A percentile compares a stretch with the other conserved stretches of the same genome.
Conservation (phyloP, 2,113 vertebrate genomes). For the Spea bombifrons region DNA sequence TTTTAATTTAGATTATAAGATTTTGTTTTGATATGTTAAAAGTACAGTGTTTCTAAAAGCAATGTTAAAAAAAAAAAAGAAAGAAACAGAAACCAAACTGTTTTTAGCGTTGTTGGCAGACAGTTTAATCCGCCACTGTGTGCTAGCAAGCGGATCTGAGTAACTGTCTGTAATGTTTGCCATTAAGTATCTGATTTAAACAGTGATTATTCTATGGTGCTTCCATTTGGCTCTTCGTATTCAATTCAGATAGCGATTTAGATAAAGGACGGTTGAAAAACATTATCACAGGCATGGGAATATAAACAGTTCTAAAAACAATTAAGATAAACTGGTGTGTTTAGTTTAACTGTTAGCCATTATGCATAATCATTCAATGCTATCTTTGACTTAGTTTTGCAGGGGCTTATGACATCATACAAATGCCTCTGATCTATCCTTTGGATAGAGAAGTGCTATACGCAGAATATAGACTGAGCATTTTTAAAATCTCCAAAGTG, state of each 20-base stretch:
- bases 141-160: constrained; percentile 18
- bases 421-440: too few relatives aligned
- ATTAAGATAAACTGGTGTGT: background rate
- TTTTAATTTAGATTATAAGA: too few relatives aligned
- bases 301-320: background rate
- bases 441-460: too few relatives aligned
- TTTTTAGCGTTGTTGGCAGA: constrained; percentile 19
- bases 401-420: too few relatives aligned
- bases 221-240: constrained; percentile 15
- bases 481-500: too few relatives aligned
- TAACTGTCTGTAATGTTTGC: constrained; percentile 14
- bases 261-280: constrained; percentile 19
- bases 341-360: too few relatives aligned
- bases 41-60: too few relatives aligned
- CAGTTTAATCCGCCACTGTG: background rate
- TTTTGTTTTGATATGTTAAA: too few relatives aligned
- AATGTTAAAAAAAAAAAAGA: too few relatives aligned
- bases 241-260: constrained; percentile 10
- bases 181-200: constrained; percentile 30
- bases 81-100: constrained; percentile 34
- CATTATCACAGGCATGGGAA: constrained; percentile 3
- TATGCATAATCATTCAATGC: too few relatives aligned
- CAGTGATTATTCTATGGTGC: constrained; percentile 8
- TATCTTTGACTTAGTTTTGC: too few relatives aligned
- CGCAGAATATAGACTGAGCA: too few relatives aligned